Conservation (phyloP, 1,140 invertebrate genomes). For the Cyphomyrmex costatus region DNA sequence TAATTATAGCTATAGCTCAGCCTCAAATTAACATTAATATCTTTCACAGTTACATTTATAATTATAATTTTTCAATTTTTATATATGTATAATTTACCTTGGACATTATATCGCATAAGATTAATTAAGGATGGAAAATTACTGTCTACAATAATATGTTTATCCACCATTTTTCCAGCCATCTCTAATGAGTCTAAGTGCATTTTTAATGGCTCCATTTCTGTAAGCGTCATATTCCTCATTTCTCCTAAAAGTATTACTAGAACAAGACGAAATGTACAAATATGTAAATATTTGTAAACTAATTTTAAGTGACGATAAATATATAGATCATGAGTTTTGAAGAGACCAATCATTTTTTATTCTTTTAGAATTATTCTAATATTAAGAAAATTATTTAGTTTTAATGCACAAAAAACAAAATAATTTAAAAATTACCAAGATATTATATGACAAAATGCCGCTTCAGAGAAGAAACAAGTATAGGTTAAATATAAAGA, state of each 20-base stretch:
- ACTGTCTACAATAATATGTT: slow-evolving; percentile 90
- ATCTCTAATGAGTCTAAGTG: slow-evolving; percentile 90
- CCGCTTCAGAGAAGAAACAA: background rate
- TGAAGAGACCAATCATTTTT: background rate
- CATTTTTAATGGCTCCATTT: slow-evolving; percentile 87
- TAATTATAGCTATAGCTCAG: slow-evolving; percentile 9
- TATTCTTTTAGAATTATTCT: background rate
- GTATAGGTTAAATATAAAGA: slow-evolving; percentile 24
- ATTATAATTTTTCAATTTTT: background rate
- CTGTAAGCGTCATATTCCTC: slow-evolving; percentile 69
- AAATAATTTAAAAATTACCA: slow-evolving; percentile 34
- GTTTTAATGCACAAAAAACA: slow-evolving; percentile 35
- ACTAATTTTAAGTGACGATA: background rate
- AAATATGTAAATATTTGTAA: background rate
- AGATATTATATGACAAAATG: slow-evolving; percentile 35
- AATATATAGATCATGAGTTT: background rate
- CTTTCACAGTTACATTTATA: background rate
- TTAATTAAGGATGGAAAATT: slow-evolving; percentile 90
- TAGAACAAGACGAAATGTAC: slow-evolving; percentile 18
- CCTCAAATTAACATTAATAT: background rate
- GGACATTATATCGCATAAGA: slow-evolving; percentile 86
- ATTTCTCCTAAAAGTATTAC: background rate
- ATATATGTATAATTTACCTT: slow-evolving; percentile 77
- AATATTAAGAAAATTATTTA: background rate
- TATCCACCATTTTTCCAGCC: slow-evolving; percentile 92